phyloP scores from a whole-genome alignment of 2,113 vertebrate species.

The Argyrosomus japonicus region DNA sequence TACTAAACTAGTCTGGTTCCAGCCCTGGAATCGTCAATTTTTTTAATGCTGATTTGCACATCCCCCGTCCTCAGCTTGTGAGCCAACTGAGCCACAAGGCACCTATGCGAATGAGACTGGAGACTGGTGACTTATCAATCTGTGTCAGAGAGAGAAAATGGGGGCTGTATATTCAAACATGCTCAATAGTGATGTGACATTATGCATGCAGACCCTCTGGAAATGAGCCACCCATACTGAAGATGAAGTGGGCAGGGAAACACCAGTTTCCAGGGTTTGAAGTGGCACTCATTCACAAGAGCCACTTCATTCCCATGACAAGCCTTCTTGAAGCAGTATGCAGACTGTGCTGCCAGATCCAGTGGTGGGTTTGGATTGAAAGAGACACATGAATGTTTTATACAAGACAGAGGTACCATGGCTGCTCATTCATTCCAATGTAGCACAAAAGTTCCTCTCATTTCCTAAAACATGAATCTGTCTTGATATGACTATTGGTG shows the following conservation, averaged over 20 bases:
- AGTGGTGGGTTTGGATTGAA: slow-evolving; percentile 42
- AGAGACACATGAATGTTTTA: slow-evolving; percentile 37
- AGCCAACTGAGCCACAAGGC: background rate
- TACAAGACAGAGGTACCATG: slow-evolving; percentile 36
- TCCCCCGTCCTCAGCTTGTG: background rate
- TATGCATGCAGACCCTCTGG: slow-evolving; percentile 61
- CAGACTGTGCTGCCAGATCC: slow-evolving; percentile 49
- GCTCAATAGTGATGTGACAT: slow-evolving; percentile 52
- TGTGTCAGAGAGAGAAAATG: slow-evolving; percentile 44
- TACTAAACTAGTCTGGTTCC: background rate
- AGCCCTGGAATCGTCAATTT: background rate
- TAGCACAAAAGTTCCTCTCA: background rate
- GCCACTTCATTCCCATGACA: slow-evolving; percentile 59
- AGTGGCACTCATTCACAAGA: slow-evolving; percentile 65
- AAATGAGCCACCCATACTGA: slow-evolving; percentile 57
- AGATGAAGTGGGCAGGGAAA: slow-evolving; percentile 72
- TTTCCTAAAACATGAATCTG: background rate
- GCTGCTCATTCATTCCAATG: slow-evolving; percentile 32
- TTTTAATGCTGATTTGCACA: background rate
- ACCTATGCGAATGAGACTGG: background rate
- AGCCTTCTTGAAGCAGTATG: slow-evolving; percentile 45
- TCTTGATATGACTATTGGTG: background rate
- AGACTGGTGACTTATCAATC: slow-evolving; percentile 33
- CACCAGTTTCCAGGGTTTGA: slow-evolving; percentile 61
- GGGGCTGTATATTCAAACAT: slow-evolving; percentile 27